Conservation (phyloP, 2,888 invertebrate species). For the Mimumesa dahlbomi region DNA sequence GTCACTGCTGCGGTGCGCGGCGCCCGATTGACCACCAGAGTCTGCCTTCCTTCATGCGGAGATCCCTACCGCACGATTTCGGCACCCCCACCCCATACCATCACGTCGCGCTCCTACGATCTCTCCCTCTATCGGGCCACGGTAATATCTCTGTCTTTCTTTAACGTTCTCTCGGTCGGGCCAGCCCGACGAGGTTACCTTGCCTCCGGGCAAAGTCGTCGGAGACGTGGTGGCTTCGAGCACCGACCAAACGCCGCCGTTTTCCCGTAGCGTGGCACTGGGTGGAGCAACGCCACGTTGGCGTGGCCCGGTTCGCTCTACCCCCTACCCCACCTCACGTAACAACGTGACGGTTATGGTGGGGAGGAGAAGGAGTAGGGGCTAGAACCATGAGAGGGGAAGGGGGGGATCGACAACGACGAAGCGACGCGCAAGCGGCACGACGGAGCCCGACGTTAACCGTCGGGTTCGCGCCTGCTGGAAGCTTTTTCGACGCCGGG, state of each 20-base stretch:
- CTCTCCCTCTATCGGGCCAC: constrained; percentile 41
- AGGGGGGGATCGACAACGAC: constrained; percentile 31
- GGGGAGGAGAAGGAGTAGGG: constrained; percentile 9
- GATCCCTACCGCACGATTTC: constrained; percentile 73
- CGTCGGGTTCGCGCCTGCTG: constrained; percentile 54
- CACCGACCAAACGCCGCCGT: constrained; percentile 15
- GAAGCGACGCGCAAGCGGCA: constrained; percentile 41
- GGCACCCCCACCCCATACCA: constrained; percentile 66
- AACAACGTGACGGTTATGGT: background rate
- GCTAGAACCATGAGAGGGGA: constrained; percentile 21
- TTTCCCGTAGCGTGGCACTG: constrained; percentile 28
- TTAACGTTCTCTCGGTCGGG: constrained; percentile 24
- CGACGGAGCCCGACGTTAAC: constrained; percentile 28
- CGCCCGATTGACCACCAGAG: constrained; percentile 80
- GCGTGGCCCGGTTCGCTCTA: constrained; percentile 26
- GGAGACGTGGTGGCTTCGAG: constrained; percentile 51
- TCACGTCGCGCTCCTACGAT: constrained; percentile 25
- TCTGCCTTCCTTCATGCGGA: constrained; percentile 77
- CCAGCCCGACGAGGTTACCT: constrained; percentile 46
- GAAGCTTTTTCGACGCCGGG: background rate
- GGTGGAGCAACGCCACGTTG: constrained; percentile 46
- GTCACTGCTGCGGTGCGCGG: constrained; percentile 79
- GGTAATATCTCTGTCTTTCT: constrained; percentile 39
- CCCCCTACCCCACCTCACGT: background rate
- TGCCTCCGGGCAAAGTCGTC: constrained; percentile 56